Base-by-base conservation (phyloP, 2,888 invertebrate species). In the Teleogryllus oceanicus region DNA sequence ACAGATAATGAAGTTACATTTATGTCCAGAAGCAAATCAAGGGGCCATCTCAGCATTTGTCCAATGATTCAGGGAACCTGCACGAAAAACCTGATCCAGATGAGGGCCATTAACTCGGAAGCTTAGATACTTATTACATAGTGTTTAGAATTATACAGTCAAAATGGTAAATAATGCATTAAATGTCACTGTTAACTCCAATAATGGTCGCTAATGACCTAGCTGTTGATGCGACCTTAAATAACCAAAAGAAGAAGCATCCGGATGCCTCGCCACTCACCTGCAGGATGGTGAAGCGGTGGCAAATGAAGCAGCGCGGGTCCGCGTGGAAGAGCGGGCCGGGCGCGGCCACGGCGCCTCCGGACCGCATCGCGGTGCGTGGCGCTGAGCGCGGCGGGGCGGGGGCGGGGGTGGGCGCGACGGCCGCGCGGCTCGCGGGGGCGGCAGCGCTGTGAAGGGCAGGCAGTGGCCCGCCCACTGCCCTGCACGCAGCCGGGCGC, bases 291-390 rank as follows among this genome's bases (percentile, higher is more conserved):
- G 80, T 78, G 82, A 83, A 83, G 16, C 83, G 81, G 76, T 83
- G 83, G 74, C 83, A 83, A 79, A 83, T 83, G 79, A 83, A 80
- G 78, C 83, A 83, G 16, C 83, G 79, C 11, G 82, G 83, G 77
- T 83, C 83, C 11, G 80, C 80, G 74, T 82, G 82, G 74, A 79
- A 82, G 5, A 82, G 78, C 3, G 81, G 80, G 24, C 51, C 74
- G 37, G 21, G 75, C 49, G 49, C 49, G n/a, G 50, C 16, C 3
- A 62, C 62, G 13, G 12, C 11, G 49, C 50, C 50, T 10, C 24
- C 78, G 11, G 49, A 21, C 20, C 24, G n/a, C 78, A 78, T 78
- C 8, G 50, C 24, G 20, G 16, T 50, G 49, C 8, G n/a, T n/a
- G 12, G 49, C 11, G 16, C 78, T 8, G 13, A 21, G 20, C n/a